Evolutionary conservation across 2,113 vertebrate species (phyloP).

Genomic region (Phaethornis superciliosus): DNA sequence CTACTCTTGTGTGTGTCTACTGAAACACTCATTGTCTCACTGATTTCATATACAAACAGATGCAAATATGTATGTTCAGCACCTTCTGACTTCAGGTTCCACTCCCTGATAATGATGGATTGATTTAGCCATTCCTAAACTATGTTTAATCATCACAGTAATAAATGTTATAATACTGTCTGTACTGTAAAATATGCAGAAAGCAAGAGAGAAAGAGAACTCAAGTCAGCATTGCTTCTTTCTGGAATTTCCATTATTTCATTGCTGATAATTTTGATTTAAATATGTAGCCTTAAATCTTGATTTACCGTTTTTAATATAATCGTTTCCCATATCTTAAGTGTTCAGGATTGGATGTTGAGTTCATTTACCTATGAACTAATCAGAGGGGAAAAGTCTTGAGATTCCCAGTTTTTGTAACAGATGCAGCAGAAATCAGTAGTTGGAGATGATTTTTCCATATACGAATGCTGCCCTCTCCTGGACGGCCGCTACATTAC

Average conservation of each 20-base stretch:
- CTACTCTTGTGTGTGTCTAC: background rate
- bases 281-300: background rate
- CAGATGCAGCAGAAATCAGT: background rate
- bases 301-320: background rate
- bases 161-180: background rate
- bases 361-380: background rate
- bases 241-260: background rate
- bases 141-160: background rate
- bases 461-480: constrained; percentile 51
- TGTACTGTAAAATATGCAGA: background rate
- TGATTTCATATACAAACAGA: background rate
- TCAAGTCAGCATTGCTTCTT: background rate
- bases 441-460: background rate
- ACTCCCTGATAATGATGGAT: background rate
- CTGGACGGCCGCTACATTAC: background rate
- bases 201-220: background rate
- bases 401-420: background rate
- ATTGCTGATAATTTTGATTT: background rate
- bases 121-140: background rate
- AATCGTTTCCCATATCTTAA: background rate
- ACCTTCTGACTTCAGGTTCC: background rate
- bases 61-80: background rate
- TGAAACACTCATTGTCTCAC: background rate
- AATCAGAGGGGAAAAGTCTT: background rate
- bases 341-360: background rate